These are phyloP conservation scores for Amphibalanus amphitrite DNA, from an alignment of 1,140 invertebrate species.

Conservation along the genomic window DNA sequence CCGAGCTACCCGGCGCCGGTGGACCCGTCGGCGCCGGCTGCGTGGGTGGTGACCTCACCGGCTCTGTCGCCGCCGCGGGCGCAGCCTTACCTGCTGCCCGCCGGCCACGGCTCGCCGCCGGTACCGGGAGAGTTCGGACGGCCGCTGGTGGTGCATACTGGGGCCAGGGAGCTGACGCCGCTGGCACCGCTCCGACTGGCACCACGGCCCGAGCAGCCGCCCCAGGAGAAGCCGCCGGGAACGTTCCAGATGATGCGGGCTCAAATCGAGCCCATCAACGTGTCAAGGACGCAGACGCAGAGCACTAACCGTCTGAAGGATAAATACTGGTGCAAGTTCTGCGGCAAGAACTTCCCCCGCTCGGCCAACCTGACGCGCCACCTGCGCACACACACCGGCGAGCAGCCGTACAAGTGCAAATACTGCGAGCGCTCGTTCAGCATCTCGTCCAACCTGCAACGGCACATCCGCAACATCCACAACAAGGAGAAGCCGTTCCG, in stretches of 20 bases:
- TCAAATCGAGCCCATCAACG: neutral
- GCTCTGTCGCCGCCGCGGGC: neutral
- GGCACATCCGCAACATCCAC: too few species aligned
- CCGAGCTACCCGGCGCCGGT: neutral
- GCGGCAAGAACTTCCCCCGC: constrained; percentile 92
- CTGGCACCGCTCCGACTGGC: neutral
- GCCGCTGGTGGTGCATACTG: neutral
- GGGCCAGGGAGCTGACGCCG: neutral
- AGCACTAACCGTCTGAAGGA: constrained; percentile 31
- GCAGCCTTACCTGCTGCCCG: neutral
- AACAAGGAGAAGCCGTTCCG: too few species aligned
- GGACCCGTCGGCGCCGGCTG: too few species aligned
- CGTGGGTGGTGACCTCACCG: neutral
- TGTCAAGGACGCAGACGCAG: too few species aligned
- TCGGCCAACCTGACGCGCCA: constrained; percentile 89
- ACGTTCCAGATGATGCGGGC: neutral
- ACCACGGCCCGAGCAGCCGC: too few species aligned
- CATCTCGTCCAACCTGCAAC: too few species aligned
- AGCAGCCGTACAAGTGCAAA: constrained; percentile 94
- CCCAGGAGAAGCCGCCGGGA: neutral
- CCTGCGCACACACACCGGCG: constrained; percentile 94
- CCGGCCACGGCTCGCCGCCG: neutral
- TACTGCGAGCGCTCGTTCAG: too few species aligned
- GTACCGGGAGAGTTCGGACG: neutral
- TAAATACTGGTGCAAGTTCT: constrained; percentile 94